Evolutionary conservation across 2,888 invertebrate species (phyloP).

Genomic region (Cyclophora punctaria): DNA sequence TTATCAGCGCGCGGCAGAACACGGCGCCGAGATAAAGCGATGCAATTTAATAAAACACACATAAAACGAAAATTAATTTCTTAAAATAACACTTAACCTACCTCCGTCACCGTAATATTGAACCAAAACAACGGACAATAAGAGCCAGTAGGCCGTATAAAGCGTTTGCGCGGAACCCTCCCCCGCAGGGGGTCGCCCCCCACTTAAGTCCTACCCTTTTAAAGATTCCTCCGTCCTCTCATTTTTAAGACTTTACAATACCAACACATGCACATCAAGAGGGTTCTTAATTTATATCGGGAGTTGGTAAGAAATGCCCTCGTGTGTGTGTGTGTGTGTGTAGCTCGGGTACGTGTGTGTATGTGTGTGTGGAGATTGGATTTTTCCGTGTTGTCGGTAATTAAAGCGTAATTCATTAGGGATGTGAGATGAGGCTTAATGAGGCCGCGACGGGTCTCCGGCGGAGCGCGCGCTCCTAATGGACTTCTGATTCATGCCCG

Average conservation of each 20-base stretch:
- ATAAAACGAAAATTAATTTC: slow-evolving; percentile 33
- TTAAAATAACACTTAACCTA: slow-evolving; percentile 59
- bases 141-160: slow-evolving; percentile 61
- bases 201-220: slow-evolving; percentile 73
- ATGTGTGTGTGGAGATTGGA: slow-evolving; percentile 51
- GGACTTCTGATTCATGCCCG: too few relatives aligned
- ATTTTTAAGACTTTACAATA: slow-evolving; percentile 75
- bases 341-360: slow-evolving; percentile 6
- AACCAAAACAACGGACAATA: slow-evolving; percentile 69
- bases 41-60: slow-evolving; percentile 17
- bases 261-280: slow-evolving; percentile 58
- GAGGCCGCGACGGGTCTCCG: slow-evolving; percentile 15
- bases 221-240: slow-evolving; percentile 72
- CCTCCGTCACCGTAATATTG: slow-evolving; percentile 64
- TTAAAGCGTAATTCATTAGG: slow-evolving; percentile 55
- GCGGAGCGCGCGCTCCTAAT: too few relatives aligned
- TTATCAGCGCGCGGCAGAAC: slow-evolving; percentile 17
- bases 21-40: slow-evolving; percentile 11
- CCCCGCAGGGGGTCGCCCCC: slow-evolving; percentile 43
- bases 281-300: slow-evolving; percentile 60
- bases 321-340: slow-evolving; percentile 26
- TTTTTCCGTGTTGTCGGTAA: slow-evolving; percentile 70
- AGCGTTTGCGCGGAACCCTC: slow-evolving; percentile 57
- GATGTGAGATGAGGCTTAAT: slow-evolving; percentile 47
- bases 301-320: slow-evolving; percentile 14